Base-by-base conservation (phyloP, 2,797 vertebrate genomes). In the Cyclopterus lumpus region DNA sequence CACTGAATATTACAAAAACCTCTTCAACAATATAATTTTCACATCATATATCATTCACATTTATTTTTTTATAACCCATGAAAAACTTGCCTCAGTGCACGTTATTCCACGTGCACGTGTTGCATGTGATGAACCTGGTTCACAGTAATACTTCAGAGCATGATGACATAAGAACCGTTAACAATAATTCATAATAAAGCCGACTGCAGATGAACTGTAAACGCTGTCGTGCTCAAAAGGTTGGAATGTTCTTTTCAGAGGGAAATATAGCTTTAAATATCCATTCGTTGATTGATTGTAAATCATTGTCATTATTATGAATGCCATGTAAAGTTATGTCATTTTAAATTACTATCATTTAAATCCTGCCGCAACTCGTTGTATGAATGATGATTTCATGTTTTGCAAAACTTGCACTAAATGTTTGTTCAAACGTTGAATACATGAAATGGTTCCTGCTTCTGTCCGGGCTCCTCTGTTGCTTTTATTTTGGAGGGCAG, bases 341-440 rank as follows among this genome's bases (percentile, higher is more conserved):
- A 16, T 76, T 63, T 80, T 28, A 63, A 54, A 62, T 38, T 26
- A 18, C 53, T n/a, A n/a, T n/a, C n/a, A n/a, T n/a, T n/a, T n/a
- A n/a, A n/a, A n/a, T n/a, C n/a, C n/a, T n/a, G 14, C 0, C 4
- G 14, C n/a, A n/a, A 26, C 0, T 66, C 66, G 72, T 53, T 73
- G 79, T 62, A 14, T 67, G 82, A 84, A 65, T 71, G 83, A 70
- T 53, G 77, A 81, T 54, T 75, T 77, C 54, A 82, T 66, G 81
- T 82, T n/a, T 86, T 89, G 76, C 86, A 71, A 69, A 81, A 89
- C 60, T 86, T 88, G 90, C 86, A 90, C 85, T 86, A 80, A 86
- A 84, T 76, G 46, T 83, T 64, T 69, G 79, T 77, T 86, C 42
- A 58, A 16, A 65, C 6, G 75, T 64, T 84, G 60, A 87, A 88